phyloP scores from a whole-genome alignment of 1,140 invertebrate genomes.

The Aleiodes sp. region DNA sequence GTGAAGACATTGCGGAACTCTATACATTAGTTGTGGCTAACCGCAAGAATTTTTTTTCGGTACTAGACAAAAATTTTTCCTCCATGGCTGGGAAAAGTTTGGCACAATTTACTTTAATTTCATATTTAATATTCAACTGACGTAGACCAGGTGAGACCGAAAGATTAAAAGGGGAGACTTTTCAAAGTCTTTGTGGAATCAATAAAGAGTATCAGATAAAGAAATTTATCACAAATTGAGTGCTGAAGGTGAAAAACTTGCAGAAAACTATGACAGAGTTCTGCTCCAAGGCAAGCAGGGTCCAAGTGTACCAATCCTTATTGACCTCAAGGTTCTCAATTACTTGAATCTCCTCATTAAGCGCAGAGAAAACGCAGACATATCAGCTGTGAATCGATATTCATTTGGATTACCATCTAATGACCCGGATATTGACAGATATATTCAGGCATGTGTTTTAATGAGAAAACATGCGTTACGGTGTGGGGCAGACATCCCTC shows the following conservation, averaged over 20 bases:
- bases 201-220: not conserved
- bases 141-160: slow-evolving; percentile 30
- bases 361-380: slow-evolving; percentile 9
- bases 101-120: not conserved
- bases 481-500: slow-evolving; percentile 1
- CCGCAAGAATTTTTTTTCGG: not conserved
- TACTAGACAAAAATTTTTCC: not conserved
- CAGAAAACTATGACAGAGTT: slow-evolving; percentile 26
- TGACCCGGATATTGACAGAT: not conserved
- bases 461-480: slow-evolving; percentile 23
- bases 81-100: not conserved
- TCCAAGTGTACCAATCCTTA: slow-evolving; percentile 21
- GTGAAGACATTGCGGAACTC: not conserved
- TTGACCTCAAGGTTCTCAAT: not conserved
- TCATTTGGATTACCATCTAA: slow-evolving; percentile 11
- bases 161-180: slow-evolving; percentile 29
- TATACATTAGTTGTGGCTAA: not conserved
- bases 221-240: slow-evolving; percentile 20
- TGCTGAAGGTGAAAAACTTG: slow-evolving; percentile 9
- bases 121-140: slow-evolving; percentile 31
- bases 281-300: slow-evolving; percentile 27
- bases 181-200: slow-evolving; percentile 1
- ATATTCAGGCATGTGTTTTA: slow-evolving; percentile 20
- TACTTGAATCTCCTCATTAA: too few species aligned
- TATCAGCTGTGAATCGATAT: not conserved